Percentiles rank a stretch among this genome's conserved stretches.
Conservation (phyloP, 2,888 invertebrate species). For the Parnassius mnemosyne region DNA sequence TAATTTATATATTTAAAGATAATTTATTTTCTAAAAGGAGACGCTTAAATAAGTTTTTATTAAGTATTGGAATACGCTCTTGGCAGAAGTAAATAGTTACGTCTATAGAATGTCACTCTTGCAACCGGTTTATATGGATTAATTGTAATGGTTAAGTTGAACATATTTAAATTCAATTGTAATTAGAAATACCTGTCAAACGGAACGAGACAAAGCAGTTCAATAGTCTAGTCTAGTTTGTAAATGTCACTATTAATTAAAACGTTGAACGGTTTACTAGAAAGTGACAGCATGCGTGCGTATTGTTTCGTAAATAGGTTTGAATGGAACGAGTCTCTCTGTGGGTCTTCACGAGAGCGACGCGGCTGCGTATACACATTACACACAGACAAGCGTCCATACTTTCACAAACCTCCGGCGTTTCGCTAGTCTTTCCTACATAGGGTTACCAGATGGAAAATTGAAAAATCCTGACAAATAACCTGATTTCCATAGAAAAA, state of each 20-base stretch:
- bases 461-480: too few species aligned
- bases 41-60: neutral
- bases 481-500: too few species aligned
- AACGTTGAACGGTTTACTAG: slow-evolving; percentile 4
- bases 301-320: slow-evolving; percentile 12
- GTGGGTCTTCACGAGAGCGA: neutral
- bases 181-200: too few species aligned
- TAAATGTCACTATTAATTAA: neutral
- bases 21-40: too few species aligned
- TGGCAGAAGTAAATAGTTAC: slow-evolving; percentile 1
- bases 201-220: too few species aligned
- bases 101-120: neutral
- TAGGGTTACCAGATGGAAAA: too few species aligned
- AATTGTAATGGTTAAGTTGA: neutral
- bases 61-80: neutral
- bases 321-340: slow-evolving; percentile 2
- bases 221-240: too few species aligned
- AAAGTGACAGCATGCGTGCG: slow-evolving; percentile 9
- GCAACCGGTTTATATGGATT: slow-evolving; percentile 13
- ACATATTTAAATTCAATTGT: neutral
- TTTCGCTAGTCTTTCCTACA: neutral
- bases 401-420: slow-evolving; percentile 2
- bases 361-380: neutral
- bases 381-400: neutral
- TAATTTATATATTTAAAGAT: too few species aligned